Conservation (phyloP, 2,888 invertebrate genomes). For the Arenicola marina region DNA sequence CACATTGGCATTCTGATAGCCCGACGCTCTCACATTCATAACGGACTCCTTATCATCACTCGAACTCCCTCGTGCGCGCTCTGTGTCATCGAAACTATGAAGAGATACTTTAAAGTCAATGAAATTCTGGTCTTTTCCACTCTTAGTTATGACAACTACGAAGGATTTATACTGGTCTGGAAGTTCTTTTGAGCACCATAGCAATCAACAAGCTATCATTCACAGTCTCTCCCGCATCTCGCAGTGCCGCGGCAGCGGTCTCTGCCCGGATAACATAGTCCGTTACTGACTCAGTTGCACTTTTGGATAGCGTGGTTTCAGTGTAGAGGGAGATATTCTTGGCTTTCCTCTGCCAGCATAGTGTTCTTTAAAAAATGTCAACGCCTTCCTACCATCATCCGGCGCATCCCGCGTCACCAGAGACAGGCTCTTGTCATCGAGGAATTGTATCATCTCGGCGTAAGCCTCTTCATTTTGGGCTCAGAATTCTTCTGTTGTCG, state of each 20-base stretch:
- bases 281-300: constrained; percentile 14
- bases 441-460: background rate
- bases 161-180: constrained; percentile 17
- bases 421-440: constrained; percentile 9
- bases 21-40: background rate
- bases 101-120: constrained; percentile 21
- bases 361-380: constrained; percentile 16
- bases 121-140: constrained; percentile 8
- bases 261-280: constrained; percentile 27
- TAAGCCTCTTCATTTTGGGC: background rate
- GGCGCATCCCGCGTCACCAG: constrained; percentile 23
- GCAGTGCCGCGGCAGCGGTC: constrained; percentile 15
- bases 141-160: constrained; percentile 13
- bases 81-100: constrained; percentile 13
- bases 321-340: background rate
- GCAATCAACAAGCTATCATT: constrained; percentile 22
- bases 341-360: constrained; percentile 12
- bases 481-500: background rate
- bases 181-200: constrained; percentile 26
- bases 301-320: constrained; percentile 1
- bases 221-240: constrained; percentile 11
- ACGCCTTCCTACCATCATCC: constrained; percentile 23
- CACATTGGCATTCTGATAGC: no score
- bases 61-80: background rate
- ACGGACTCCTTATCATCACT: background rate